Conservation (phyloP, 2,888 invertebrate species). For the Coleophora deauratella region DNA sequence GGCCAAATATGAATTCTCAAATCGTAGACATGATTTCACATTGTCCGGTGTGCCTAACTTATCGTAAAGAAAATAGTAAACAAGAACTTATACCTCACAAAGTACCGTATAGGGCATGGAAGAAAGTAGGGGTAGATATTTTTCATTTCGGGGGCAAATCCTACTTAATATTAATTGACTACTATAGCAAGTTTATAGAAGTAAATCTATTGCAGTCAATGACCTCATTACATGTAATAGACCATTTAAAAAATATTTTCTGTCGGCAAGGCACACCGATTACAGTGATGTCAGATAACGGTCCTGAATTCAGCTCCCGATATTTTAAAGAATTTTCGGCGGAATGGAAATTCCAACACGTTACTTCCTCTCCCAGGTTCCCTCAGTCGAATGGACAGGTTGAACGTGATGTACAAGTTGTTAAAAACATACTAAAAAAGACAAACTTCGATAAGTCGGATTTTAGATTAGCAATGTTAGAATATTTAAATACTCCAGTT, state of each 20-base stretch:
- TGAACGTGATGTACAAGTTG: too few species aligned
- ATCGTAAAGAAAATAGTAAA: too few species aligned
- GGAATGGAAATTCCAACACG: background rate
- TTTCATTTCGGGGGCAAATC: background rate
- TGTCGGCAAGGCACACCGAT: too few species aligned
- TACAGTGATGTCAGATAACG: slow-evolving; percentile 4
- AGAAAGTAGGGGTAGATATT: background rate
- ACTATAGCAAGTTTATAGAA: background rate
- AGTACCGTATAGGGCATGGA: background rate
- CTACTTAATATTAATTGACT: background rate
- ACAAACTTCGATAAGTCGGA: too few species aligned
- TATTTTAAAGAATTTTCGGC: background rate
- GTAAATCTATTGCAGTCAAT: background rate
- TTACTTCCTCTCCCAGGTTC: background rate
- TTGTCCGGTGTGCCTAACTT: too few species aligned
- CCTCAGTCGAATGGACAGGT: background rate
- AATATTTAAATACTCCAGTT: too few species aligned
- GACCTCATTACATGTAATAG: background rate
- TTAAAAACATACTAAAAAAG: too few species aligned
- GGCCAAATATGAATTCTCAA: too few species aligned
- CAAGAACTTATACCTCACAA: too few species aligned
- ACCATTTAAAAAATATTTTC: slow-evolving; percentile 9
- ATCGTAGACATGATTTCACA: too few species aligned
- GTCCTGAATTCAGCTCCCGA: background rate
- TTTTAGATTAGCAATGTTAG: too few species aligned